phyloP scores from a whole-genome alignment of 2,797 vertebrate genomes.

The Lateolabrax maculatus region DNA sequence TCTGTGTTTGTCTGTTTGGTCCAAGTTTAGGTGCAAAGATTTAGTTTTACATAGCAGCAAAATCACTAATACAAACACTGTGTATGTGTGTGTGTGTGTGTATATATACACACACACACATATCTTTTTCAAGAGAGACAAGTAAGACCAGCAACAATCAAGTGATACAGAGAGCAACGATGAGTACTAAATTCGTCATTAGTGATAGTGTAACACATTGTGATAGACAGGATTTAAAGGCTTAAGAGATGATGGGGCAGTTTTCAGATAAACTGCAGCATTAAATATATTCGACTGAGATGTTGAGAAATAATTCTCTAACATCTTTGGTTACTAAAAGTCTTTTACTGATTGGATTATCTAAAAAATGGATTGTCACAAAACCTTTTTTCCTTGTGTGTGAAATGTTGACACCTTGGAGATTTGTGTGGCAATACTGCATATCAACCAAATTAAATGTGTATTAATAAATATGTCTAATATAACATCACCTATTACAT shows the following conservation, averaged over 20 bases:
- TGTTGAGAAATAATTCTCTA: slow-evolving; percentile 1
- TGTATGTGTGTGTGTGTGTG: no score
- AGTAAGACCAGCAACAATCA: background rate
- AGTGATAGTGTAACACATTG: background rate
- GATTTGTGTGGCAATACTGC: no score
- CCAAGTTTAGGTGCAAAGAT: background rate
- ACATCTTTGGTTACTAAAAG: background rate
- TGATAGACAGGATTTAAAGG: background rate
- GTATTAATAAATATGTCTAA: background rate
- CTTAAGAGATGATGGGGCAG: no score
- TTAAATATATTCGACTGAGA: background rate
- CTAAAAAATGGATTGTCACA: background rate
- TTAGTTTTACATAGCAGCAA: background rate
- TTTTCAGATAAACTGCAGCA: no score
- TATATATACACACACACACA: no score
- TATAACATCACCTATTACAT: background rate
- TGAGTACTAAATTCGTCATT: background rate
- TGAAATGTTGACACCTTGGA: background rate
- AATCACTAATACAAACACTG: background rate
- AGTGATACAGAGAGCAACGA: no score
- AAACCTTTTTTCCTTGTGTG: background rate
- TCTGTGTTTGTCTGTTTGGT: background rate
- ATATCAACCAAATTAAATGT: background rate
- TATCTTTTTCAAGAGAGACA: background rate
- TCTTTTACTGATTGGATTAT: background rate